Base-by-base conservation (phyloP, 2,888 invertebrate species). In the Pyrrhia umbra region DNA sequence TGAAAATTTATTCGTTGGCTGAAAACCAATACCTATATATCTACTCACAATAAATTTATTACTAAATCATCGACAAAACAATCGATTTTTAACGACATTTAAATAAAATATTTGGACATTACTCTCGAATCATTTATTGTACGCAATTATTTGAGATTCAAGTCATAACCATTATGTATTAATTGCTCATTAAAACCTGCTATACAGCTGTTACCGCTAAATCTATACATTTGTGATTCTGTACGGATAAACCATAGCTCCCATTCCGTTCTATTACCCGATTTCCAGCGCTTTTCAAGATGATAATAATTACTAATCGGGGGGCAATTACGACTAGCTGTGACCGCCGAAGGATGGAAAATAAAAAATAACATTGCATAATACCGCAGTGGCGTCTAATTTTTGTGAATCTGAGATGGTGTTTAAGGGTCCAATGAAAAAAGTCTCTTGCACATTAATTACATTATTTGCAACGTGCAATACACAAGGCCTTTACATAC, bases 61-160 rank as follows among this genome's bases (percentile, higher is more conserved):
- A 30, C 58, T 43, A n/a, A 69, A 27, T 37, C 18, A 23, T 64
- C 18, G 10, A 50, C 16, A 51, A 58, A 47, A 6, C 27, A 54
- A 59, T 67, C 61, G 46, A 62, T 75, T 71, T 56, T 57, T 9
- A 55, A 61, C 58, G 46, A 43, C 55, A 61, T 51, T 49, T 20
- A 27, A 47, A 27, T 15, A 39, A 51, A 20, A 8, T 40, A 42
- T 37, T 40, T 55, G 47, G 57, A 70, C 55, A 49, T 42, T 49
- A 18, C 42, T 68, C 68, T 73, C 61, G 40, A 73, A 68, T 68
- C 25, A 46, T 54, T 55, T 8, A 68, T 56, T 55, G 6, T 43
- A 67, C 46, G 51, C 49, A 75, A 69, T 75, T 54, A 46, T 57
- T 70, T 60, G 71, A 57, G 51, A 75, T 65, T 63, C n/a, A 62